Evolutionary conservation across 2,797 vertebrate genomes (phyloP), one percentile per base, ranked within the genome.

Genomic region (Sphenodon punctatus): DNA sequence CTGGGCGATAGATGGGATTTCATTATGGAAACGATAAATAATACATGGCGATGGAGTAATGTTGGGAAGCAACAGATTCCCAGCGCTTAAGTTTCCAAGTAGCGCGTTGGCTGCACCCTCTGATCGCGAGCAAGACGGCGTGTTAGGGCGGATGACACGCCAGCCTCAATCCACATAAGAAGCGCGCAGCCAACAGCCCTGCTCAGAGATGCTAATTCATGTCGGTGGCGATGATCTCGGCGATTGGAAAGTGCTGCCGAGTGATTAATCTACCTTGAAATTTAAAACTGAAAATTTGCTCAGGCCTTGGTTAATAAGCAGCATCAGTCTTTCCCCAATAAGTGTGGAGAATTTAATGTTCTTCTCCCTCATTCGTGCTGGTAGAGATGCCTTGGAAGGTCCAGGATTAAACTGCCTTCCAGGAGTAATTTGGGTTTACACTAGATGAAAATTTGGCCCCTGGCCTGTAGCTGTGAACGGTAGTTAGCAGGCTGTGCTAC

Each of bases 1-100:
- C 22, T 4, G 23, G 58, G 32, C 5, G 3, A 59, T 30, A 23
- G 58, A 80, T 27, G 82, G 67, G 27, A 70, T 17, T 73, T 34
- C 63, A 34, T 64, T 1, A 34, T 30, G 60, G 53, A 20, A 49
- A 22, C 0, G 1, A 69, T 71, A 75, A 82, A 1, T 6, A 2
- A 2, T 80, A 67, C 66, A 8, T 17, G 0, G 2, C 30, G 20
- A 5, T 2, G 27, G 20, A 23, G 65, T n/a, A n/a, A n/a, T 19
- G 14, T 42, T 51, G 22, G 58, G 49, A 20, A 48, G 41, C 56
- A 49, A 15, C 0, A 16, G 32, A 3, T 13, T 66, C 53, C 32
- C 30, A 7, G n/a, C 25, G 25, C 56, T 3, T 48, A 71, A 66
- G 78, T 55, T 74, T 32, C 20, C 58, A 59, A 46, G 42, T 20